Conservation (phyloP, 2,888 invertebrate species). For the Cylloceria caligata region DNA sequence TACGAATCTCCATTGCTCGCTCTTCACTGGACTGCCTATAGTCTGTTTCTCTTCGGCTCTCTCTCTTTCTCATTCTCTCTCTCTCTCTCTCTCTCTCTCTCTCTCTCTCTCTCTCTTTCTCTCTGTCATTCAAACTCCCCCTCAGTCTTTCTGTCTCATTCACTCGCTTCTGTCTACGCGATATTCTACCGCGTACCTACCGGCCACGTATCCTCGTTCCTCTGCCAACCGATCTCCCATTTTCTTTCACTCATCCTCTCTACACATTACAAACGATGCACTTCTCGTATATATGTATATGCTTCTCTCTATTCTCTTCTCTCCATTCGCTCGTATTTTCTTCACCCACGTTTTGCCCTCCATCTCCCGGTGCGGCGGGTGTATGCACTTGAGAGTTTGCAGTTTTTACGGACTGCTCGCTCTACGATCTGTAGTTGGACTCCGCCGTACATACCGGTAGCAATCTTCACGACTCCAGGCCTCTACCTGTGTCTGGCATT, state of each 20-base stretch:
- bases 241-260: slow-evolving; percentile 57
- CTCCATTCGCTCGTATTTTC: slow-evolving; percentile 57
- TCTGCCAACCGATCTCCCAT: slow-evolving; percentile 53
- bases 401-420: slow-evolving; percentile 52
- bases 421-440: slow-evolving; percentile 5
- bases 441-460: slow-evolving; percentile 50
- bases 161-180: slow-evolving; percentile 30
- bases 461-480: slow-evolving; percentile 47
- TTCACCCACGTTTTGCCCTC: slow-evolving; percentile 66
- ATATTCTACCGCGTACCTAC: too few relatives aligned
- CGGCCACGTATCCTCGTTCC: slow-evolving; percentile 28
- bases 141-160: slow-evolving; percentile 51
- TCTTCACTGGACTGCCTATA: slow-evolving; percentile 23
- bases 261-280: slow-evolving; percentile 9
- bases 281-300: slow-evolving; percentile 36
- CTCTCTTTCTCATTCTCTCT: slow-evolving; percentile 35
- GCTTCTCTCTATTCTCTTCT: neutral
- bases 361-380: slow-evolving; percentile 28
- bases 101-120: slow-evolving; percentile 43
- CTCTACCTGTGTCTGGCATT: slow-evolving; percentile 59
- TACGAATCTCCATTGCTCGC: slow-evolving; percentile 60
- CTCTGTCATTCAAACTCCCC: slow-evolving; percentile 53
- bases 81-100: slow-evolving; percentile 36
- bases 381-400: slow-evolving; percentile 55
- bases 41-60: slow-evolving; percentile 25